phyloP scores from a whole-genome alignment of 2,888 invertebrate genomes.

The Tetheella fluctuosa region DNA sequence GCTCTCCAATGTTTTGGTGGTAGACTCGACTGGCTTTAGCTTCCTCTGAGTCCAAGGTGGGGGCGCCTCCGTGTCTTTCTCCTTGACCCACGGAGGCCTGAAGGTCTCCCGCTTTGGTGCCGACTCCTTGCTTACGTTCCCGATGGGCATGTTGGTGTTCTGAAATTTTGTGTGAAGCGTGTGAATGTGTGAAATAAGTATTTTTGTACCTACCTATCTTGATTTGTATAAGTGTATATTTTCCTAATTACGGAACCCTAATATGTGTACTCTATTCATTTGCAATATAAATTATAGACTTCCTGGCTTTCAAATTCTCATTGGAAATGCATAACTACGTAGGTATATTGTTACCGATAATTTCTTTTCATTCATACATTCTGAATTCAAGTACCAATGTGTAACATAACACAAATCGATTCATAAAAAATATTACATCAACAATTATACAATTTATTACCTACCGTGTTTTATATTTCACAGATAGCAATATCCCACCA shows the following conservation, averaged over 20 bases:
- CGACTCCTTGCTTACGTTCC: conserved; percentile 79
- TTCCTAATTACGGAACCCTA: too few relatives aligned
- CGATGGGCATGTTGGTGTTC: conserved; percentile 72
- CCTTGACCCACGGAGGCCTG: conserved; percentile 91
- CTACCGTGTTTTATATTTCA: not conserved
- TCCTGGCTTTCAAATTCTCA: too few relatives aligned
- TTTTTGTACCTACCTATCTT: not conserved
- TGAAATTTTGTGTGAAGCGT: conserved; percentile 29
- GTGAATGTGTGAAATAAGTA: not conserved
- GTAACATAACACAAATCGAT: too few relatives aligned
- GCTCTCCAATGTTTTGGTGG: conserved; percentile 43
- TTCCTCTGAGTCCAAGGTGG: conserved; percentile 87
- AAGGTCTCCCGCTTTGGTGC: conserved; percentile 86
- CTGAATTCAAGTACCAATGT: too few relatives aligned
- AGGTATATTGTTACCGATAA: too few relatives aligned
- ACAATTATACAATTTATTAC: not conserved
- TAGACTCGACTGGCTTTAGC: conserved; percentile 68
- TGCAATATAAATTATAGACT: too few relatives aligned
- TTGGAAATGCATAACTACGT: too few relatives aligned
- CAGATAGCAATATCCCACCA: not conserved
- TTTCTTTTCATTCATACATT: too few relatives aligned
- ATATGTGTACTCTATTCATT: too few relatives aligned
- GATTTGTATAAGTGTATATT: not conserved
- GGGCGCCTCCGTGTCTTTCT: conserved; percentile 83
- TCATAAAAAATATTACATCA: too few relatives aligned